These are phyloP conservation scores for Diachrysia chrysitis DNA, from an alignment of 2,888 invertebrate species.

Conservation along the genomic window DNA sequence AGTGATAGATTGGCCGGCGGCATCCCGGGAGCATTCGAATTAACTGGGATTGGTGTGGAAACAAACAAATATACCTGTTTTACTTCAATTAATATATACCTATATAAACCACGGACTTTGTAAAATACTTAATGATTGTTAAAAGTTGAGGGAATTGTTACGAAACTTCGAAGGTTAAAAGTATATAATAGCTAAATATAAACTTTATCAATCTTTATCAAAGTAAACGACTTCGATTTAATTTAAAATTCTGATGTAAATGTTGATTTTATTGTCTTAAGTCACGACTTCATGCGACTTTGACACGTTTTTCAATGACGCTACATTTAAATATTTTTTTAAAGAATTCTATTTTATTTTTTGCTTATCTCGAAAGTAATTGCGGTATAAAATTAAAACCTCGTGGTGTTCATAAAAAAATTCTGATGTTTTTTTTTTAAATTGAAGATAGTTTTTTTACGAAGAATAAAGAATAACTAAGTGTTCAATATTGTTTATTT, in stretches of 20 bases:
- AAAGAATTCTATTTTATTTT: constrained; percentile 12
- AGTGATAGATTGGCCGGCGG: constrained; percentile 9
- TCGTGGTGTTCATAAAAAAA: too few relatives aligned
- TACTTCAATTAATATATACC: constrained; percentile 9
- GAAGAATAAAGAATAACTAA: too few relatives aligned
- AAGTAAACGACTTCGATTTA: constrained; percentile 9
- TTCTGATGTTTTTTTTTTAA: too few relatives aligned
- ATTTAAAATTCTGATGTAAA: constrained; percentile 16
- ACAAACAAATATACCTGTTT: constrained; percentile 15
- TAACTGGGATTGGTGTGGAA: constrained; percentile 1
- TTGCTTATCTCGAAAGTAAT: constrained; percentile 13
- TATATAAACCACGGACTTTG: not conserved
- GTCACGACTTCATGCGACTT: constrained; percentile 18
- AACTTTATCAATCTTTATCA: constrained; percentile 13
- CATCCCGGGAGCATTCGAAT: constrained; percentile 23
- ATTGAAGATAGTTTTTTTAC: too few relatives aligned
- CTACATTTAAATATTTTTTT: not conserved
- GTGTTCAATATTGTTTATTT: too few relatives aligned
- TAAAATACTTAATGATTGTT: not conserved
- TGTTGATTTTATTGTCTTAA: constrained; percentile 26
- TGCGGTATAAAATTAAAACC: too few relatives aligned
- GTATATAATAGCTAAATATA: not conserved
- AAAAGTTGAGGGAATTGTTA: not conserved
- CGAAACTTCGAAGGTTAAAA: not conserved
- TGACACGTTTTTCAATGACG: constrained; percentile 8